These are phyloP conservation scores for Pediacus dermestoides DNA, from an alignment of 2,888 invertebrate genomes.

Conservation along the genomic window DNA sequence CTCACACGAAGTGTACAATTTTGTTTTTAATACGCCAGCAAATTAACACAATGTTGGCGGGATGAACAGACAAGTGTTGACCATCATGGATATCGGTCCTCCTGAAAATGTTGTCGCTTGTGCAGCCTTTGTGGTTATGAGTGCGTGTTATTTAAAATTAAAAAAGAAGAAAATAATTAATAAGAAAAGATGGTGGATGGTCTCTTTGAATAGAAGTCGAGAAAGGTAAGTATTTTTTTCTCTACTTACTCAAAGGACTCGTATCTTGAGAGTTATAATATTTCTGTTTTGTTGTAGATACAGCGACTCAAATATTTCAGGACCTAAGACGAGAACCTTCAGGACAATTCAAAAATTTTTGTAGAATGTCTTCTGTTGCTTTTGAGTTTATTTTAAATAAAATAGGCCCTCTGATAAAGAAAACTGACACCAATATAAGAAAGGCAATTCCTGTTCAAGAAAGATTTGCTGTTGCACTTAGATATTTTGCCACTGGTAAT, in stretches of 20 bases:
- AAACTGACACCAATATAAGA: slow-evolving; percentile 26
- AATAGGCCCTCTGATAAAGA: slow-evolving; percentile 22
- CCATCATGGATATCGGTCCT: slow-evolving; percentile 9
- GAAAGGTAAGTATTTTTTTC: slow-evolving; percentile 10
- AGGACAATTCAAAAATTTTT: slow-evolving; percentile 26
- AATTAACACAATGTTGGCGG: no score
- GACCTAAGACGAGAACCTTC: slow-evolving; percentile 18
- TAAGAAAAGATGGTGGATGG: slow-evolving; percentile 14
- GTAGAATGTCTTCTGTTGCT: slow-evolving; percentile 24
- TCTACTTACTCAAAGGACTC: no score
- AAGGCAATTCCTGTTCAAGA: slow-evolving; percentile 22
- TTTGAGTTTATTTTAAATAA: slow-evolving; percentile 25
- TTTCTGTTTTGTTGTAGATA: no score
- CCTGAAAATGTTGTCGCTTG: slow-evolving; percentile 11
- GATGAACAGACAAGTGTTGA: no score
- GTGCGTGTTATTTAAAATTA: slow-evolving; percentile 11
- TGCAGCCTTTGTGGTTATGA: slow-evolving; percentile 12
- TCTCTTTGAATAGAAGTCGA: no score
- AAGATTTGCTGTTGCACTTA: slow-evolving; percentile 24
- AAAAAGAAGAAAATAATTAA: slow-evolving; percentile 11
- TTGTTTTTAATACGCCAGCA: no score
- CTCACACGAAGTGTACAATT: no score
- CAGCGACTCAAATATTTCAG: slow-evolving; percentile 14
- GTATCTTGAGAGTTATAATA: no score
- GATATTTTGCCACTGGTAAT: slow-evolving; percentile 27